Percentiles rank a stretch among this genome's conserved stretches.
Conservation (phyloP, 2,797 vertebrate genomes). For the Staurois parvus region DNA sequence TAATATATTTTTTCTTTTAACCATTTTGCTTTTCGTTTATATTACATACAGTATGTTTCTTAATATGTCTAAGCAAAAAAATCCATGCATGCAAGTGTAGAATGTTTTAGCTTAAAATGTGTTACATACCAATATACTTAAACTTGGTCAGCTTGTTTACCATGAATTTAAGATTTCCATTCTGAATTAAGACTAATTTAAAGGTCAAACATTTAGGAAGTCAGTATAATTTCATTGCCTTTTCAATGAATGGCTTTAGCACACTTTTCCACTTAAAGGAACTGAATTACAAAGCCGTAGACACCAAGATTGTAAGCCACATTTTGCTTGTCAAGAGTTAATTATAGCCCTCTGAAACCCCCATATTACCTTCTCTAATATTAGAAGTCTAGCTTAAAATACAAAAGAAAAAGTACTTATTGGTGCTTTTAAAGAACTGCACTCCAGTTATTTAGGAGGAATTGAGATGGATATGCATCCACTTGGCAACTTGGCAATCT, state of each 20-base stretch:
- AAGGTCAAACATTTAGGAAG: not conserved
- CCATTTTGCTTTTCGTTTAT: too few species aligned
- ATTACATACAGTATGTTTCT: too few species aligned
- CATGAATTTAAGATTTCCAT: too few species aligned
- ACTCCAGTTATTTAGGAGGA: not conserved
- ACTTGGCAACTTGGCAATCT: too few species aligned
- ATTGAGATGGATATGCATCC: too few species aligned
- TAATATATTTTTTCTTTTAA: too few species aligned
- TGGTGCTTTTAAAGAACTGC: slow-evolving; percentile 26
- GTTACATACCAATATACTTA: too few species aligned
- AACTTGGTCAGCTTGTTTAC: too few species aligned
- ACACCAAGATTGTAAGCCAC: slow-evolving; percentile 67
- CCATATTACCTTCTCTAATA: slow-evolving; percentile 65
- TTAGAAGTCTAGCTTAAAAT: slow-evolving; percentile 64
- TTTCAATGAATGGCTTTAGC: slow-evolving; percentile 61
- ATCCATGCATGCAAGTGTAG: too few species aligned
- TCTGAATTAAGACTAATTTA: too few species aligned
- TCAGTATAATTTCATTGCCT: slow-evolving; percentile 21
- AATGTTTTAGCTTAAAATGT: too few species aligned
- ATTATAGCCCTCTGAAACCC: slow-evolving; percentile 71
- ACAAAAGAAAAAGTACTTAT: slow-evolving; percentile 40
- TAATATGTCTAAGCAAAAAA: too few species aligned
- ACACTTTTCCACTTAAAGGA: slow-evolving; percentile 64
- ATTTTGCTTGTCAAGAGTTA: slow-evolving; percentile 68
- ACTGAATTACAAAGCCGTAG: slow-evolving; percentile 64